Evolutionary conservation across 2,113 vertebrate species (phyloP).

Genomic region (Macrotus californicus): DNA sequence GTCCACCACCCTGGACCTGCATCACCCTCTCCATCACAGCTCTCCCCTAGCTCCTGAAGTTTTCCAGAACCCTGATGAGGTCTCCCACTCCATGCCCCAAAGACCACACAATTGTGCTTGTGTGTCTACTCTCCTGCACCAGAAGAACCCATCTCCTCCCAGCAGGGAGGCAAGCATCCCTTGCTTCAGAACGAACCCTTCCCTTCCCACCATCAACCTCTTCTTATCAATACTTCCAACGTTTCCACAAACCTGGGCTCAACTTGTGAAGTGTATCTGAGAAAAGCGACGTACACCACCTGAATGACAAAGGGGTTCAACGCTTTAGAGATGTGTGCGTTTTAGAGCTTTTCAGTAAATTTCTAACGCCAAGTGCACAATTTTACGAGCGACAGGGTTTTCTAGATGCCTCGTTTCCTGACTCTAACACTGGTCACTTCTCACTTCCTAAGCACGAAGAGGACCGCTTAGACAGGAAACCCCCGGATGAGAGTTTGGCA

Average conservation of each 20-base stretch:
- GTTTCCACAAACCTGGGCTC: background rate
- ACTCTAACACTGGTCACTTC: background rate
- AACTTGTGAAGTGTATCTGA: background rate
- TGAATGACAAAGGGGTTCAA: background rate
- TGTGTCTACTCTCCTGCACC: background rate
- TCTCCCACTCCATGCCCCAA: background rate
- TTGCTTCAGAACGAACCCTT: background rate
- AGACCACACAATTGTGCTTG: background rate
- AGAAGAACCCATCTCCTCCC: background rate
- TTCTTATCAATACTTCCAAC: background rate
- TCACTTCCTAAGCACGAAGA: background rate
- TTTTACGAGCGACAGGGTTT: background rate
- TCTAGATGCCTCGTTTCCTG: background rate
- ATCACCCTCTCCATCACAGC: background rate
- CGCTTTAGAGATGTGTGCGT: background rate
- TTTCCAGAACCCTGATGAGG: background rate
- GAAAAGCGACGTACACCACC: background rate
- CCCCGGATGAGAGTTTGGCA: background rate
- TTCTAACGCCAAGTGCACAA: background rate
- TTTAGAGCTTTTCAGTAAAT: background rate
- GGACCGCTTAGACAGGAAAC: background rate
- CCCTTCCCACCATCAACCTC: background rate
- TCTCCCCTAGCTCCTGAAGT: background rate
- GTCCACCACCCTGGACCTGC: background rate
- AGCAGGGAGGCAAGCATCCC: background rate